Evolutionary conservation across 2,113 vertebrate species (phyloP), one percentile per base, ranked within the genome.

Genomic region (Bettongia penicillata): DNA sequence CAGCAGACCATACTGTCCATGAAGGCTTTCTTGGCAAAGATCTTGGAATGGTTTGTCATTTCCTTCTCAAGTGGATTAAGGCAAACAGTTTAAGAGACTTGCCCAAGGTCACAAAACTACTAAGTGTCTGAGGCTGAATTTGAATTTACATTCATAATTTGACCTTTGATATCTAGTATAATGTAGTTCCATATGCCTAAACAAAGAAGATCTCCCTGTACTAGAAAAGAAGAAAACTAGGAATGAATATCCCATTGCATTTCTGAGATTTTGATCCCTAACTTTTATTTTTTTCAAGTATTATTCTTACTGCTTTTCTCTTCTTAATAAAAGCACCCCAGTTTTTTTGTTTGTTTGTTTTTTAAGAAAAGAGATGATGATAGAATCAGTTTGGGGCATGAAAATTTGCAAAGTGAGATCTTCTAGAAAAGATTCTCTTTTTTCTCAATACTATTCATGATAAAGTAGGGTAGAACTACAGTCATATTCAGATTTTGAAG

Each of bases 181-280:
- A 47, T 51, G 3, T 49, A 31, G 25, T 47, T 61, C 24, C 31
- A 94, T 52, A 37, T 93, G 26, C 43, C 61, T 68, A 53, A 57
- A 92, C 93, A 91, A 23, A 53, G 90, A 94, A 51, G 91, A 92
- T 25, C 12, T 92, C 50, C 28, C 91, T 61, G 48, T 55, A 51
- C 43, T 55, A 57, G 49, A 90, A 93, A 84, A 37, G 43, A 93
- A 94, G 12, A 68, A 84, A 93, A 48, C 51, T 25, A 95, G 47
- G 48, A 92, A 91, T 37, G 91, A 94, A 91, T 24, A 0, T 55
- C 37, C 93, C 91, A 68, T 92, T 48, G 2, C 90, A 26, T 91
- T 95, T 93, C 96, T 53, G 43, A 49, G 91, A 93, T 37, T 96
- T 94, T 93, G 52, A 92, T 96, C 43, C 53, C 90, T 96, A 94